phyloP scores from a whole-genome alignment of 1,140 invertebrate genomes.

The Aphidius gifuensis region DNA sequence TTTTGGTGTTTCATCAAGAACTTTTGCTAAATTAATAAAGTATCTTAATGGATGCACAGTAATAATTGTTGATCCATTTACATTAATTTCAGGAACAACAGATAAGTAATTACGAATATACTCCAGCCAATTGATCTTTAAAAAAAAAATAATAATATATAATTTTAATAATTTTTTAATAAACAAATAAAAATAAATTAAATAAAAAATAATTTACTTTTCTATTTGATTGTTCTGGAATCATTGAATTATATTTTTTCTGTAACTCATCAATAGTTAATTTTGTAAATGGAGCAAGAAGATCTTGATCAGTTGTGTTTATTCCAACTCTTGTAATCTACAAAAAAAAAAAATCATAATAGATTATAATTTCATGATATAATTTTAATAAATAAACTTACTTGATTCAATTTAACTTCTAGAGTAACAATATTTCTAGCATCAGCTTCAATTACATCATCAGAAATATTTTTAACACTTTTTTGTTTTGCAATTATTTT shows the following conservation, averaged over 20 bases:
- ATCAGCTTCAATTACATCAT: too few species aligned
- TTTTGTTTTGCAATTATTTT: conserved; percentile 6
- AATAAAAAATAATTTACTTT: not conserved
- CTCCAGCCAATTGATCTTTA: conserved; percentile 1
- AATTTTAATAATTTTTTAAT: not conserved
- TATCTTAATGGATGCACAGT: not conserved
- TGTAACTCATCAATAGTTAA: conserved; percentile 1
- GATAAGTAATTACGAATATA: not conserved
- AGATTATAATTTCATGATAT: too few species aligned
- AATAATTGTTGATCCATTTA: conserved; percentile 8
- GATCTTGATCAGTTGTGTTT: not conserved
- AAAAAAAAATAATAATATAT: not conserved
- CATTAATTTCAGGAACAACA: not conserved
- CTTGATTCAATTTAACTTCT: too few species aligned
- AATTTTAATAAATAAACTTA: too few species aligned
- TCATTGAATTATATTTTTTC: not conserved
- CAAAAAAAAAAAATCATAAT: not conserved
- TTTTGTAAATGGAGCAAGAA: not conserved
- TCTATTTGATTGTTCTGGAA: not conserved
- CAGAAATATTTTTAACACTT: not conserved
- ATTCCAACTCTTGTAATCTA: not conserved
- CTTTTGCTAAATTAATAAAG: not conserved
- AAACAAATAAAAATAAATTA: not conserved
- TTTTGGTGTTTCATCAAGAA: conserved; percentile 1
- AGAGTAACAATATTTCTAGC: too few species aligned